Conservation (phyloP, 2,888 invertebrate genomes). For the Tetramorium bicarinatum region DNA sequence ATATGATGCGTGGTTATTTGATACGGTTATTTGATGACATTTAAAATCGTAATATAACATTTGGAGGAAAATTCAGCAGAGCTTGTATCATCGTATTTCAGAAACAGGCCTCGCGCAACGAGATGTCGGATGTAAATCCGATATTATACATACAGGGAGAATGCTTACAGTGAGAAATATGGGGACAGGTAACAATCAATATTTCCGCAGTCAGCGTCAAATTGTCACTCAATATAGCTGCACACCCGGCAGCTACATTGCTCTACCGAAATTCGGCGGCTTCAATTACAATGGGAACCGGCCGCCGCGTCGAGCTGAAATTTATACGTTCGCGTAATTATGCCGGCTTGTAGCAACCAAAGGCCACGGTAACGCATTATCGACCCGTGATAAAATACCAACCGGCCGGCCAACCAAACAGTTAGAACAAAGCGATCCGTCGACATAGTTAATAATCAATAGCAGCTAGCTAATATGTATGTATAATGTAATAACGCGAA, state of each 20-base stretch:
- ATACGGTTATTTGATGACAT: not conserved
- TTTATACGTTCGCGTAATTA: slow-evolving; percentile 52
- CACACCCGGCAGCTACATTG: not conserved
- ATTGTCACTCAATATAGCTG: slow-evolving; percentile 40
- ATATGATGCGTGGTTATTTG: not conserved
- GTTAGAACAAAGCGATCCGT: slow-evolving; percentile 17
- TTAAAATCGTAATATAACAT: not conserved
- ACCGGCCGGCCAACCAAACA: not conserved
- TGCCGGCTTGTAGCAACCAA: slow-evolving; percentile 20
- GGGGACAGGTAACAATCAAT: not conserved
- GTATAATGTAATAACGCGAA: slow-evolving; percentile 33
- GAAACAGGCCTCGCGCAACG: not conserved
- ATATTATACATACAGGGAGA: not conserved
- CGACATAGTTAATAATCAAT: slow-evolving; percentile 46
- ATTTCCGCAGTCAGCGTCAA: slow-evolving; percentile 12
- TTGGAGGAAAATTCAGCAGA: not conserved
- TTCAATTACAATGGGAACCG: slow-evolving; percentile 43
- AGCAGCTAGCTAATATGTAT: not conserved
- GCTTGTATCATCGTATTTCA: too few relatives aligned
- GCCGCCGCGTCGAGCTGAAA: slow-evolving; percentile 22
- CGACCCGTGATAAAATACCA: slow-evolving; percentile 49
- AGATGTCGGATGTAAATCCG: not conserved
- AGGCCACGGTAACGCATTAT: slow-evolving; percentile 10
- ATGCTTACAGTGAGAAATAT: not conserved
- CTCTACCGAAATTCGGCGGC: slow-evolving; percentile 20